Base-by-base conservation (phyloP, 1,140 invertebrate species). In the Charaxes varanes region DNA sequence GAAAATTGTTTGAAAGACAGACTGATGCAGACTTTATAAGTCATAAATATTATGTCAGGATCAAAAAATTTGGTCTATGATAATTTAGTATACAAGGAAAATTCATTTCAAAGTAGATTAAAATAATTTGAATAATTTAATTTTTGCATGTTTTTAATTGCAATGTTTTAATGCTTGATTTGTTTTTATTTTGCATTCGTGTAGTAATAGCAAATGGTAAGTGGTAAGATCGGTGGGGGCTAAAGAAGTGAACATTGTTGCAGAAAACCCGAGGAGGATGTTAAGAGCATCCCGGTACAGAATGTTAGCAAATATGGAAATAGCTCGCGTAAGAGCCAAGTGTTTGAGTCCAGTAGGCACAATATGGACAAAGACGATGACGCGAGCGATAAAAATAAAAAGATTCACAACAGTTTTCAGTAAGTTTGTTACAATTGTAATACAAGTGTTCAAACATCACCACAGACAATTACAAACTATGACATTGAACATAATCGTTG, bases 251-350 rank as follows among this genome's bases (percentile, higher is more conserved):
- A 66, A 62, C 58, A 49, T 77, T 72, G 51, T 78, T 78, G 26
- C 79, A 83, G 79, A 80, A 83, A 80, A 77, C 62, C 61, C 18
- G 79, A 83, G 63, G 79, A 83, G 54, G 79, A 83, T 51, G 57
- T 64, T 62, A 83, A 83, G 59, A 79, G 57, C 62, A 71, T 79
- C 41, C 72, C 69, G 43, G 61, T 80, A 66, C 71, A 72, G 59
- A 79, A 62, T 54, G 63, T 69, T 48, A 72, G 60, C 62, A 77
- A 79, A 76, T 73, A 76, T 23, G 79, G 76, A 21, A 76, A 62
- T 61, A 70, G 59, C 53, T 77, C 78, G 58, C 67, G 79, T 68
- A 83, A 83, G 70, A 80, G 73, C 49, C 79, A 79, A 70, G 72
- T 83, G 37, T 83, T 83, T 37, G 76, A 82, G 60, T 80, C 76